Evolutionary conservation across 2,888 invertebrate genomes (phyloP).

Genomic region (Drosophila anceps): DNA sequence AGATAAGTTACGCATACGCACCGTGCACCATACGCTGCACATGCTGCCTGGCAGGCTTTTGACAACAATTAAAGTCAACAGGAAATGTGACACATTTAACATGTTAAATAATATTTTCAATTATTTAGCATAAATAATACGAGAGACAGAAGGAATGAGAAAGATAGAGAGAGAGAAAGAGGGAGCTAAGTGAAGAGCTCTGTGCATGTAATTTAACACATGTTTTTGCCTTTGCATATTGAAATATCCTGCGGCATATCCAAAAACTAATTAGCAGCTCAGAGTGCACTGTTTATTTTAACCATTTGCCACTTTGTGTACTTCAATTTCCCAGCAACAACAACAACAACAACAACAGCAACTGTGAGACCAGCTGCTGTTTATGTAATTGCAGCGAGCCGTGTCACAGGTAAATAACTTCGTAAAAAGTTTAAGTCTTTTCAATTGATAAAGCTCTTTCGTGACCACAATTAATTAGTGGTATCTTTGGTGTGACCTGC

Average conservation of each 20-base stretch:
- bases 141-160: not conserved
- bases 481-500: conserved; percentile 2
- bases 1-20: conserved; percentile 82
- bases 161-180: not conserved
- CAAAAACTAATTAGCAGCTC: conserved; percentile 76
- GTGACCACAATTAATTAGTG: conserved; percentile 12
- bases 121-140: conserved; percentile 73
- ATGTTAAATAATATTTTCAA: conserved; percentile 79
- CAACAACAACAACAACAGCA: not conserved
- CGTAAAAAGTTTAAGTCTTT: not conserved
- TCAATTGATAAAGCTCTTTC: not conserved
- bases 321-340: conserved; percentile 5
- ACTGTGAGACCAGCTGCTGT: not conserved
- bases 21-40: conserved; percentile 35
- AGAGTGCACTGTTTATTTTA: conserved; percentile 29
- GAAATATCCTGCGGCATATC: conserved; percentile 69
- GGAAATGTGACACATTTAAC: conserved; percentile 81
- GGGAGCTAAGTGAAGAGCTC: not conserved
- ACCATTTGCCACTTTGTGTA: conserved; percentile 33
- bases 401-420: not conserved
- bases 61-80: conserved; percentile 80
- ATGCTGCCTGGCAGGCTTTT: conserved; percentile 61
- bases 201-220: conserved; percentile 70
- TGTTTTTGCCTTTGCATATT: conserved; percentile 53
- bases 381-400: not conserved